These are phyloP conservation scores for Enteromius treurensis DNA, from an alignment of 2,797 vertebrate genomes.

Conservation along the genomic window DNA sequence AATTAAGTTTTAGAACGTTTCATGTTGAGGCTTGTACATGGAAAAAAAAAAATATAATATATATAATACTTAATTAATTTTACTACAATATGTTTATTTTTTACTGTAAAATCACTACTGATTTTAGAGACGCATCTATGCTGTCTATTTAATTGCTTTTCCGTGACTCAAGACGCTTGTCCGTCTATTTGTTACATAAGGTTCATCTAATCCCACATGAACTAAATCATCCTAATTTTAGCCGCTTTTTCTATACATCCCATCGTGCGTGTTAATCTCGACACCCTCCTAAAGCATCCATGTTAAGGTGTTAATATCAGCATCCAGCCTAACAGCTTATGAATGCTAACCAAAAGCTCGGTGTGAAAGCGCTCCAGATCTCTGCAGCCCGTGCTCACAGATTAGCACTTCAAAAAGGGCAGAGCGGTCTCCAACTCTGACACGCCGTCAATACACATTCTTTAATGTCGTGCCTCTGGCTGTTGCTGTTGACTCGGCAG, in stretches of 20 bases:
- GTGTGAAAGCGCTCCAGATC: constrained; percentile 35
- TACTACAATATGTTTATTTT: background rate
- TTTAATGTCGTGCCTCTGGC: constrained; percentile 67
- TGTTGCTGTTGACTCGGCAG: constrained; percentile 11
- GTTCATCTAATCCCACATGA: background rate
- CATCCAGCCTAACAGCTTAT: constrained; percentile 16
- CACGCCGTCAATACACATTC: constrained; percentile 64
- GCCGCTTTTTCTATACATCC: background rate
- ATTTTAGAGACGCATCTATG: no score
- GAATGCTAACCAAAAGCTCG: constrained; percentile 25
- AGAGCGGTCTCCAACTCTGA: constrained; percentile 68
- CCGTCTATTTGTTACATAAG: background rate
- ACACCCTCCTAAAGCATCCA: constrained; percentile 5
- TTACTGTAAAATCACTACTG: background rate
- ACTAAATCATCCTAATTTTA: background rate
- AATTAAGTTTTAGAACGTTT: background rate
- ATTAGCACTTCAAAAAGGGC: constrained; percentile 75
- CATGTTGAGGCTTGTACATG: no score
- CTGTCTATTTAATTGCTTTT: background rate
- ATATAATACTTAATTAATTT: background rate
- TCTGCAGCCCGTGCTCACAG: constrained; percentile 43
- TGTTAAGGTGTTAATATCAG: constrained; percentile 13
- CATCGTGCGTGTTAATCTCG: constrained; percentile 1
- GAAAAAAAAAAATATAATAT: no score
- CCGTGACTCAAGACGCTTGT: background rate